Conservation (phyloP, 2,888 invertebrate genomes). For the Laothoe populi region DNA sequence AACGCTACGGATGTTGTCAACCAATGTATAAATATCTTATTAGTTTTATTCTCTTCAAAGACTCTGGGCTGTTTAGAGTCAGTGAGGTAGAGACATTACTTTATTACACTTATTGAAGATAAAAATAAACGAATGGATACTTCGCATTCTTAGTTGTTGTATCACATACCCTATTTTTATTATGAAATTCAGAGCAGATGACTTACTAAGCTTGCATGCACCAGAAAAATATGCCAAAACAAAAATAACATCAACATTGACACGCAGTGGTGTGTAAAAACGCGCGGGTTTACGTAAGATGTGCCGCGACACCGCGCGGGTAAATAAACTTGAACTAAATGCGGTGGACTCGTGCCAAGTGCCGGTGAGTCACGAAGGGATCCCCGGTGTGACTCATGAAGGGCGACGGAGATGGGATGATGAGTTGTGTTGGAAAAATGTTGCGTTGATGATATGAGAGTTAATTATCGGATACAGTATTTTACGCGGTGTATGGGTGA, state of each 20-base stretch:
- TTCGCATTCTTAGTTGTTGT: too few relatives aligned
- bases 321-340: conserved; percentile 53
- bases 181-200: background rate
- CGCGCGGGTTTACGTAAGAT: conserved; percentile 12
- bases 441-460: too few relatives aligned
- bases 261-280: background rate
- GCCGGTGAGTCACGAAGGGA: conserved; percentile 59
- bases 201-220: background rate
- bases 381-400: conserved; percentile 50
- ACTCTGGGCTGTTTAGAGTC: too few relatives aligned
- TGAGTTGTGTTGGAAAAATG: too few relatives aligned
- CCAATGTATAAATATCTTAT: too few relatives aligned
- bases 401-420: background rate
- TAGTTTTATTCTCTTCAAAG: too few relatives aligned
- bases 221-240: conserved; percentile 8
- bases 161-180: background rate
- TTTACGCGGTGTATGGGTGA: too few relatives aligned
- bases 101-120: too few relatives aligned
- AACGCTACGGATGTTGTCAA: too few relatives aligned
- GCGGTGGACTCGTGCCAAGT: conserved; percentile 38
- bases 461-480: too few relatives aligned
- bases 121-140: too few relatives aligned
- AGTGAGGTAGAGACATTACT: too few relatives aligned
- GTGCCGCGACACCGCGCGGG: background rate
- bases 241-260: conserved; percentile 20